Evolutionary conservation across 2,113 vertebrate genomes (phyloP).

Genomic region (Phrynosoma blainvillii): DNA sequence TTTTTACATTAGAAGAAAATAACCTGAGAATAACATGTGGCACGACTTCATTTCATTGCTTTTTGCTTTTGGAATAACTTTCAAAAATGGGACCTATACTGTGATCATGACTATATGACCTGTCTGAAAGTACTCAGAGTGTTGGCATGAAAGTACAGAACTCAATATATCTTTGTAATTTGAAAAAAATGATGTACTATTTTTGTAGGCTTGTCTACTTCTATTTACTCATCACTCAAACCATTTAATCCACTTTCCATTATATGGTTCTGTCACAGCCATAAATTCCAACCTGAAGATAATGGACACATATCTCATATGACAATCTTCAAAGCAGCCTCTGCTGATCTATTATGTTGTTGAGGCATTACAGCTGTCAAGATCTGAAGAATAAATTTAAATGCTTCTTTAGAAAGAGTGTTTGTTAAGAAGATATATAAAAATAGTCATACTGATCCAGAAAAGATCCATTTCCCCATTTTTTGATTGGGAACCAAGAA

Average conservation of each 20-base stretch:
- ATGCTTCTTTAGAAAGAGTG: background rate
- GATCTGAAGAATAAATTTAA: constrained; percentile 2
- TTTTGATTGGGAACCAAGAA: background rate
- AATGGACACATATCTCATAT: background rate
- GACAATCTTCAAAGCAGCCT: constrained; percentile 9
- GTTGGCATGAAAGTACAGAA: constrained; percentile 1
- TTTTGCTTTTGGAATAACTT: constrained; percentile 5
- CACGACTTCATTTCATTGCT: background rate
- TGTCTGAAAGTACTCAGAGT: background rate
- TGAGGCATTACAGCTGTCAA: background rate
- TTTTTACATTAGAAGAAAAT: constrained; percentile 25
- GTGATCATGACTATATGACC: background rate
- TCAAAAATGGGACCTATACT: background rate
- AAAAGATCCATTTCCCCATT: background rate
- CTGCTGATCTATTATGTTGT: background rate
- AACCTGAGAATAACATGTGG: background rate
- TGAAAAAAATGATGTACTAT: constrained; percentile 6
- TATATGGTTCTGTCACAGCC: constrained; percentile 15
- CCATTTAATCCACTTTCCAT: background rate
- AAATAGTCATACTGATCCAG: background rate
- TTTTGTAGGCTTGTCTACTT: background rate
- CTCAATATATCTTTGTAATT: background rate
- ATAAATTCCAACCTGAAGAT: background rate
- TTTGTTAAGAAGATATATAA: constrained; percentile 8
- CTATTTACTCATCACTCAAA: background rate